phyloP scores from a whole-genome alignment of 2,113 vertebrate species.

The Forbesichthys agassizii region DNA sequence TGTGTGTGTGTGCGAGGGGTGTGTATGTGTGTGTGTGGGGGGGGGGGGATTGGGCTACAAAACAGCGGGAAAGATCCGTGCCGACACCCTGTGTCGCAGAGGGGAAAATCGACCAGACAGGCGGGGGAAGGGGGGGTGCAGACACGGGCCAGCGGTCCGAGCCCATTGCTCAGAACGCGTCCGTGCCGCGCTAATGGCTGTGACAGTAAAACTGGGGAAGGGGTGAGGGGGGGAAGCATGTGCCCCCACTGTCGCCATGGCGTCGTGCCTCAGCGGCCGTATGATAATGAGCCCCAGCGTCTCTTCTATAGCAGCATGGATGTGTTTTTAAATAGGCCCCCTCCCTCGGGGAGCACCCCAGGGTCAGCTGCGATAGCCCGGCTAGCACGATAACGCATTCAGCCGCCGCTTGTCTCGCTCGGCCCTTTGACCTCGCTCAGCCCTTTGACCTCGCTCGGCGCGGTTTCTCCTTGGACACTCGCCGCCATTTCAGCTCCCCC shows the following conservation, averaged over 20 bases:
- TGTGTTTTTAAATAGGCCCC: constrained; percentile 60
- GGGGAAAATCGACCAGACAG: constrained; percentile 99
- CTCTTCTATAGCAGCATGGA: constrained; percentile 51
- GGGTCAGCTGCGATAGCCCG: constrained; percentile 36
- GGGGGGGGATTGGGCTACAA: constrained; percentile 63
- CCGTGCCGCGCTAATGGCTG: constrained; percentile 83
- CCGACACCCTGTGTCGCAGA: constrained; percentile 94
- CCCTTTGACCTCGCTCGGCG: no score
- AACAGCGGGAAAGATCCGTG: constrained; percentile 91
- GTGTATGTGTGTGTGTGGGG: constrained; percentile 27
- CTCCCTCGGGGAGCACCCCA: constrained; percentile 17
- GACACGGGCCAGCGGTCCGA: constrained; percentile 98
- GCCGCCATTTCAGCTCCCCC: constrained; percentile 52
- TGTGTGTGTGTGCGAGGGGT: no score
- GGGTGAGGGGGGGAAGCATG: no score
- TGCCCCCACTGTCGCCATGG: constrained; percentile 45
- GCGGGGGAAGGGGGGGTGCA: constrained; percentile 90
- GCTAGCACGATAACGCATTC: background rate
- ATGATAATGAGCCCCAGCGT: constrained; percentile 71
- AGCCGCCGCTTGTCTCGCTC: constrained; percentile 15
- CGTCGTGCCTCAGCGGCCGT: constrained; percentile 60
- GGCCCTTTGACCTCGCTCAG: constrained; percentile 53
- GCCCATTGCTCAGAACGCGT: constrained; percentile 97
- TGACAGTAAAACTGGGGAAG: constrained; percentile 86
- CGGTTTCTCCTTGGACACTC: constrained; percentile 58